A percentile compares a stretch with the other conserved stretches of the same genome.
Conservation (phyloP, 2,797 vertebrate genomes). For the Sylvia borin region DNA sequence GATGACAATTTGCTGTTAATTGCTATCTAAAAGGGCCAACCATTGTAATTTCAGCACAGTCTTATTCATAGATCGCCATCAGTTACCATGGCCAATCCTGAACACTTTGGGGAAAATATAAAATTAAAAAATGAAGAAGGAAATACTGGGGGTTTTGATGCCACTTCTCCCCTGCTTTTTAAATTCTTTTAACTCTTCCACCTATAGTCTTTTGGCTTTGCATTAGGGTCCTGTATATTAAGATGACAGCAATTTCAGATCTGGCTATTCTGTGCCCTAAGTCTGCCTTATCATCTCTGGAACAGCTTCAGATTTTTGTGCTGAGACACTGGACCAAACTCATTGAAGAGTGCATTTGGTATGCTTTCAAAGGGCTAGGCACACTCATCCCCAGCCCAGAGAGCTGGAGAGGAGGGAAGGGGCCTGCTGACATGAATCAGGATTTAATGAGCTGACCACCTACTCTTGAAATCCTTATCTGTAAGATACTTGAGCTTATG, state of each 20-base stretch:
- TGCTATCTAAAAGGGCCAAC: background rate
- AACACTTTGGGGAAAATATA: background rate
- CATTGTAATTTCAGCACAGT: background rate
- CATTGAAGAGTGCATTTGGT: background rate
- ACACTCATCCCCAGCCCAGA: background rate
- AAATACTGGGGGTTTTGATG: background rate
- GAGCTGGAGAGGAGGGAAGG: background rate
- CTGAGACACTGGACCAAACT: background rate
- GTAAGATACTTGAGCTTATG: constrained; percentile 35
- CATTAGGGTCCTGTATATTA: background rate
- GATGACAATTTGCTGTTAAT: background rate
- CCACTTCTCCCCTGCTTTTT: background rate
- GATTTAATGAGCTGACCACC: constrained; percentile 79
- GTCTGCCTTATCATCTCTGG: background rate
- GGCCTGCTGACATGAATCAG: constrained; percentile 22
- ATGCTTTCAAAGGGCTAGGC: background rate
- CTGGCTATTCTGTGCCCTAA: background rate
- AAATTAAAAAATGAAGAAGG: background rate
- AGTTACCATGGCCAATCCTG: background rate
- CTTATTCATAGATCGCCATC: background rate
- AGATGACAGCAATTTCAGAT: background rate
- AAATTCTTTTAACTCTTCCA: background rate
- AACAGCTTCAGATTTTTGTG: constrained; percentile 57
- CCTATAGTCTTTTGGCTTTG: background rate
- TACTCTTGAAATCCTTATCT: constrained; percentile 68